Evolutionary conservation across 1,140 invertebrate genomes (phyloP).

Genomic region (Physella acuta): DNA sequence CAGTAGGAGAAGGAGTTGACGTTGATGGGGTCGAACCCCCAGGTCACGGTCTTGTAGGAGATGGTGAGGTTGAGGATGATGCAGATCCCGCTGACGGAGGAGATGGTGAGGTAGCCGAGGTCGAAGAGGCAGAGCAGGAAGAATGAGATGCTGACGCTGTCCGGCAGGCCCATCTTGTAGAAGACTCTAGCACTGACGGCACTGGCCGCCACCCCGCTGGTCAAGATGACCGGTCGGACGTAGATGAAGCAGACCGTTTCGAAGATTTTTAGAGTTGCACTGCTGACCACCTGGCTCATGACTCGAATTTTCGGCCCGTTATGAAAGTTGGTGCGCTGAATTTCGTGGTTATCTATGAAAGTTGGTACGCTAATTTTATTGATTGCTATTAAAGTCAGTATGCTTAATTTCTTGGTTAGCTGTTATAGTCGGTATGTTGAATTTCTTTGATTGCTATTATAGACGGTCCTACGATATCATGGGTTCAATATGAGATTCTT

Average conservation of each 20-base stretch:
- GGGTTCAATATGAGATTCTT: too few species aligned
- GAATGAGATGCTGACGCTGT: background rate
- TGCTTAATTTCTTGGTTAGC: too few species aligned
- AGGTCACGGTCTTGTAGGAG: background rate
- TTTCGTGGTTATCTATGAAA: too few species aligned
- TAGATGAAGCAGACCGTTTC: background rate
- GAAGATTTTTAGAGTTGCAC: background rate
- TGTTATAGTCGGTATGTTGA: too few species aligned
- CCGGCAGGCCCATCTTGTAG: background rate
- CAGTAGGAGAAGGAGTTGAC: background rate
- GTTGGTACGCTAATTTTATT: too few species aligned
- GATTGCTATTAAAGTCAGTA: too few species aligned
- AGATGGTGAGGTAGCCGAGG: background rate
- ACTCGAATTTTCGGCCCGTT: too few species aligned
- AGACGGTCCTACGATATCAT: too few species aligned
- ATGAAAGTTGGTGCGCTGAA: too few species aligned
- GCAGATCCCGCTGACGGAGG: background rate
- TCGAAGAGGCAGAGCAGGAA: background rate
- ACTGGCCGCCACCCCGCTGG: background rate
- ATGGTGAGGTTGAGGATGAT: background rate
- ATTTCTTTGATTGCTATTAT: too few species aligned
- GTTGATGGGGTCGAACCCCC: background rate
- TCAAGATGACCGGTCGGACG: background rate
- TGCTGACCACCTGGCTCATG: too few species aligned
- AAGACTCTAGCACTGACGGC: background rate